Conservation (phyloP, 2,888 invertebrate genomes). For the Lapara coniferarum region DNA sequence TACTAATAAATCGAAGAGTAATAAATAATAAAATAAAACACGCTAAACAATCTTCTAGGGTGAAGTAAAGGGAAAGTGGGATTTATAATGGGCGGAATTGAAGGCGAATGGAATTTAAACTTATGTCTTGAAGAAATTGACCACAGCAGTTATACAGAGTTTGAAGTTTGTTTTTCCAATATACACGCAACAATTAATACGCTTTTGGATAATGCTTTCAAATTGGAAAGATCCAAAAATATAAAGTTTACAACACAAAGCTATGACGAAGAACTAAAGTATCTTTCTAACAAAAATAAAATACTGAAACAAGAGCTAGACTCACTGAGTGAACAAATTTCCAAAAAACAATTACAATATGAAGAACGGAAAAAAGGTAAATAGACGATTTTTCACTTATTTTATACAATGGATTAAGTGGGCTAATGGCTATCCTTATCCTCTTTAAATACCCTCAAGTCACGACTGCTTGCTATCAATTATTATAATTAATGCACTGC, state of each 20-base stretch:
- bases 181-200: constrained; percentile 48
- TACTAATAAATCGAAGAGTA: too few relatives aligned
- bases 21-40: too few relatives aligned
- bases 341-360: constrained; percentile 58
- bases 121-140: constrained; percentile 47
- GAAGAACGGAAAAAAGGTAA: constrained; percentile 67
- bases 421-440: background rate
- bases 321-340: constrained; percentile 54
- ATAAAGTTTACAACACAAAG: constrained; percentile 34
- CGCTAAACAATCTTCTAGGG: too few relatives aligned
- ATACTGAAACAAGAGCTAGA: constrained; percentile 61
- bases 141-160: constrained; percentile 43
- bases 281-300: constrained; percentile 61
- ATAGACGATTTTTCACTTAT: background rate
- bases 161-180: constrained; percentile 47
- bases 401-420: constrained; percentile 3
- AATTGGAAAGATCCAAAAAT: constrained; percentile 38
- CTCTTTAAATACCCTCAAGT: too few relatives aligned
- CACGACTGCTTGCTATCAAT: too few relatives aligned
- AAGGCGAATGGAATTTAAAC: constrained; percentile 56
- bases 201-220: constrained; percentile 54
- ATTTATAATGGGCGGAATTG: constrained; percentile 54
- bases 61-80: too few relatives aligned
- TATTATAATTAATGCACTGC: too few relatives aligned
- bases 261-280: constrained; percentile 61